Conservation (phyloP, 92 coral and sea anemone species). For the Zoanthus sansibaricus region DNA sequence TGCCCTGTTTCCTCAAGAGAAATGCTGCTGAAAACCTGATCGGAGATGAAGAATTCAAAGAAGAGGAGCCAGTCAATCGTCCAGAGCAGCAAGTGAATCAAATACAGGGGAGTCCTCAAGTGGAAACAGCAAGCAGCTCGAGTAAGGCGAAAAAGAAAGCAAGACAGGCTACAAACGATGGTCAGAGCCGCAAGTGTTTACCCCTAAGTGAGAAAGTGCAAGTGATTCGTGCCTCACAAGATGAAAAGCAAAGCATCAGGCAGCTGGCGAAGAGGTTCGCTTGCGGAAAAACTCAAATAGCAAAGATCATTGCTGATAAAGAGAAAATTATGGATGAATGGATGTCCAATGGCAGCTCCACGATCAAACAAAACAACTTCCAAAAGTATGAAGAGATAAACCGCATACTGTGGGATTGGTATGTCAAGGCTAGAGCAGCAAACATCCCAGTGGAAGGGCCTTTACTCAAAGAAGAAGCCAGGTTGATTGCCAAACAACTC, state of each 20-base stretch:
- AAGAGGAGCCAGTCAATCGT: background rate
- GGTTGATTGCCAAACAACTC: slow-evolving; percentile 57
- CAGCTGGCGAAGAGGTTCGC: slow-evolving; percentile 35
- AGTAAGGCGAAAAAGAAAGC: too few species aligned
- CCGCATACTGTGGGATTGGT: slow-evolving; percentile 66
- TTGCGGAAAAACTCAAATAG: slow-evolving; percentile 38
- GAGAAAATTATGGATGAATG: slow-evolving; percentile 32
- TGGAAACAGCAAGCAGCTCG: too few species aligned
- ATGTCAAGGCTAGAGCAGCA: slow-evolving; percentile 37
- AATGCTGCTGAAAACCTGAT: background rate
- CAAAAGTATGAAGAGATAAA: slow-evolving; percentile 58
- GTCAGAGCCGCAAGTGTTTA: background rate
- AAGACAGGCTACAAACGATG: background rate
- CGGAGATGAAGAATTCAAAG: background rate
- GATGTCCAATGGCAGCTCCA: slow-evolving; percentile 30
- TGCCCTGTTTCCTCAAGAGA: slow-evolving; percentile 17
- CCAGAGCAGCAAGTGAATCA: background rate
- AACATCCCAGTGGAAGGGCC: slow-evolving; percentile 68
- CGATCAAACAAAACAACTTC: slow-evolving; percentile 26
- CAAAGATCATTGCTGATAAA: slow-evolving; percentile 22
- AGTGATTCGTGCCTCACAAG: slow-evolving; percentile 17
- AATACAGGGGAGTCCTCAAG: too few species aligned
- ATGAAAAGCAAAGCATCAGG: slow-evolving; percentile 22
- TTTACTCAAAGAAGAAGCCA: slow-evolving; percentile 61
- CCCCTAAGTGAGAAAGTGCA: slow-evolving; percentile 12